Evolutionary conservation across 2,888 invertebrate species (phyloP).

Genomic region (Panzeria rudis): DNA sequence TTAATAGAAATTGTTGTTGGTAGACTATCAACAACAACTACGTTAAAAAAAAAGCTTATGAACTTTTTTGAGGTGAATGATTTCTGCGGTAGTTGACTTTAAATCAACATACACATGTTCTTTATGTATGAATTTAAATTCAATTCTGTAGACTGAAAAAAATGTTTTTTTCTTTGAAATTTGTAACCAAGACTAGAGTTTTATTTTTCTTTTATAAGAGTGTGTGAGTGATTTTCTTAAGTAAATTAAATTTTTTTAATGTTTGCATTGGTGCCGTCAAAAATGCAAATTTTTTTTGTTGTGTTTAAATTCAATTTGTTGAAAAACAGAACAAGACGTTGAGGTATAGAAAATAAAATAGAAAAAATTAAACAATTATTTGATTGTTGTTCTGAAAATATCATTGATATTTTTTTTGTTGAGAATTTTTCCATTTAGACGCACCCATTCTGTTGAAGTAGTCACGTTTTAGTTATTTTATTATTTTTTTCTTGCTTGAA

Average conservation of each 20-base stretch:
- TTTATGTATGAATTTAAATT: slow-evolving; percentile 52
- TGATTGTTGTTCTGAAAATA: slow-evolving; percentile 65
- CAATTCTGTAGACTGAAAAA: slow-evolving; percentile 34
- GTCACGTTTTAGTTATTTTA: slow-evolving; percentile 65
- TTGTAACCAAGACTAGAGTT: slow-evolving; percentile 55
- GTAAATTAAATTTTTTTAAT: slow-evolving; percentile 64
- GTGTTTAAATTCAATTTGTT: slow-evolving; percentile 68
- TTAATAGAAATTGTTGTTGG: too few relatives aligned
- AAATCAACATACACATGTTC: slow-evolving; percentile 69
- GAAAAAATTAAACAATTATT: slow-evolving; percentile 43
- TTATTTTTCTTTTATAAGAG: slow-evolving; percentile 33
- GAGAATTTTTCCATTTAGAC: slow-evolving; percentile 63
- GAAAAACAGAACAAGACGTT: slow-evolving; percentile 57
- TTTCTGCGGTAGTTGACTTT: slow-evolving; percentile 73
- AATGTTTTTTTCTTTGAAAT: slow-evolving; percentile 33
- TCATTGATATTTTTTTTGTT: slow-evolving; percentile 53
- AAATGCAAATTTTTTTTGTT: slow-evolving; percentile 67
- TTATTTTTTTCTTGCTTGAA: slow-evolving; percentile 11
- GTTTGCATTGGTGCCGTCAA: slow-evolving; percentile 73
- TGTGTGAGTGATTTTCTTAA: slow-evolving; percentile 54
- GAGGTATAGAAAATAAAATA: slow-evolving; percentile 5
- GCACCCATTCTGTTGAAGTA: slow-evolving; percentile 69
- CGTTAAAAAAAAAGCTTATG: slow-evolving; percentile 67
- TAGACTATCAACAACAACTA: background rate
- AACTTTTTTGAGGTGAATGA: slow-evolving; percentile 74